Conservation (phyloP, 2,797 vertebrate species). For the Acrocephalus scirpaceus region DNA sequence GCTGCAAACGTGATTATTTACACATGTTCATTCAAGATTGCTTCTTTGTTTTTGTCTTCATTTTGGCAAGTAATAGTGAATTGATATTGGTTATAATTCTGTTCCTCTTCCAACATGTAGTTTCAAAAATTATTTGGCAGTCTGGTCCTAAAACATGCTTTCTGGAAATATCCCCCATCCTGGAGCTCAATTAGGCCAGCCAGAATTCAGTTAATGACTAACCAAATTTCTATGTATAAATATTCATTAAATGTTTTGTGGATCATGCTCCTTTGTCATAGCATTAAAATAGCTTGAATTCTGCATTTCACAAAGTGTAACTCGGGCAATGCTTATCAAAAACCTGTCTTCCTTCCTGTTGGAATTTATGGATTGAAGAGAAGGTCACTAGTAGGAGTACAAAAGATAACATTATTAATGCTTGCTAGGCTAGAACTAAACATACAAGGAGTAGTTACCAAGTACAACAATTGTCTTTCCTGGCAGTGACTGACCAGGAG, state of each 20-base stretch:
- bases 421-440: not conserved
- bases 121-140: not conserved
- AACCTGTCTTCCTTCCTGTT: not conserved
- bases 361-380: not conserved
- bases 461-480: slow-evolving; percentile 9
- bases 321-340: not conserved
- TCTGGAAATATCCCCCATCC: not conserved
- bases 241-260: not conserved
- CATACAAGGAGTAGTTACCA: not conserved
- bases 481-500: not conserved
- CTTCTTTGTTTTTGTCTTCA: not conserved
- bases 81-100: not conserved
- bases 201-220: not conserved
- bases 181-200: not conserved
- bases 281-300: not conserved
- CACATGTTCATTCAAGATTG: not conserved
- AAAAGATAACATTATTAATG: not conserved
- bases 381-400: not conserved
- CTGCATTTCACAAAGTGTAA: not conserved
- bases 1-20: not conserved
- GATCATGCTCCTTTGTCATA: not conserved
- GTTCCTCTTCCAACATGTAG: not conserved
- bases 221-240: not conserved
- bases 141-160: not conserved
- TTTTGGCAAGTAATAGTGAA: not conserved